phyloP scores from a whole-genome alignment of 2,888 invertebrate genomes.

The Eutolmus rufibarbis region DNA sequence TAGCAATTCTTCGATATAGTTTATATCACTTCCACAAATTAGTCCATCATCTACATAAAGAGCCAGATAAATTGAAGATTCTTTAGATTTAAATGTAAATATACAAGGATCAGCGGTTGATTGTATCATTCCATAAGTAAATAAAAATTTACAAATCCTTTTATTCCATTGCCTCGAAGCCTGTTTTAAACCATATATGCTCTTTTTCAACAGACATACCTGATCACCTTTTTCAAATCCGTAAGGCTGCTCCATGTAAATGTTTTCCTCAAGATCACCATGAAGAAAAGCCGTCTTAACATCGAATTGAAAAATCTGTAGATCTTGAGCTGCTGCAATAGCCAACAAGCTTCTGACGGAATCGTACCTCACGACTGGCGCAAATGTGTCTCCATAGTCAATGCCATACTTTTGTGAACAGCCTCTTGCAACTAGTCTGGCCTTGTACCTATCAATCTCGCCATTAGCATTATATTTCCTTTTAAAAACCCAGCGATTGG shows the following conservation, averaged over 20 bases:
- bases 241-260: conserved; percentile 47
- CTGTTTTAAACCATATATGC: conserved; percentile 41
- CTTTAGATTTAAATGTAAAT: conserved; percentile 40
- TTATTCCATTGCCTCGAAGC: background rate
- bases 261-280: conserved; percentile 39
- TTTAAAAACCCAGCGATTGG: conserved; percentile 46
- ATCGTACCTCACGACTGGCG: background rate
- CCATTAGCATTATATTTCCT: conserved; percentile 44
- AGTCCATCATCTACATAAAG: conserved; percentile 51
- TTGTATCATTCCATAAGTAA: background rate
- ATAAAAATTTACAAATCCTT: conserved; percentile 4
- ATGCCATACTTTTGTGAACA: too few relatives aligned
- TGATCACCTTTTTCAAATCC: conserved; percentile 2
- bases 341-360: conserved; percentile 29
- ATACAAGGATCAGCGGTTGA: conserved; percentile 32
- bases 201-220: conserved; percentile 40
- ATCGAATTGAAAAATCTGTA: conserved; percentile 46
- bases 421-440: too few relatives aligned
- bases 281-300: conserved; percentile 47
- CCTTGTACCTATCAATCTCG: background rate
- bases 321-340: conserved; percentile 39
- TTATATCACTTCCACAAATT: conserved; percentile 39
- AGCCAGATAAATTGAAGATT: conserved; percentile 45
- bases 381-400: too few relatives aligned
- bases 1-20: background rate